Conservation (phyloP, 2,113 vertebrate species). For the Glareola pratincola region DNA sequence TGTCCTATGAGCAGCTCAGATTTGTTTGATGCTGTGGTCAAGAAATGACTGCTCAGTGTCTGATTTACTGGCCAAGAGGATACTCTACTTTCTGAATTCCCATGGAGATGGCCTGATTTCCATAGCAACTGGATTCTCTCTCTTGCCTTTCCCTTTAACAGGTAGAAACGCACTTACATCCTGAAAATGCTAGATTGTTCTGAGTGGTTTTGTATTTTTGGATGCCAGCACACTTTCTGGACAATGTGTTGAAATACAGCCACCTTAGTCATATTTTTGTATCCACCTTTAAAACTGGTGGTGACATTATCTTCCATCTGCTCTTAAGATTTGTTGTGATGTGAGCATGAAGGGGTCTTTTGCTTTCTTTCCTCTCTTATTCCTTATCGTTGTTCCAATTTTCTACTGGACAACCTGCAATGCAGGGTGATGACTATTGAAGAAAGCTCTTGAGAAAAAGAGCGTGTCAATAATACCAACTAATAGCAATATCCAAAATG, state of each 20-base stretch:
- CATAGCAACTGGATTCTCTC: conserved; percentile 68
- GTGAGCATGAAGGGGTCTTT: background rate
- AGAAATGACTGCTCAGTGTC: conserved; percentile 23
- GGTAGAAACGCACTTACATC: conserved; percentile 38
- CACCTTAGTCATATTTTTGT: background rate
- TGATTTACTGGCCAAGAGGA: conserved; percentile 60
- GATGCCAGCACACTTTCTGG: background rate
- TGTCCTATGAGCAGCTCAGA: background rate
- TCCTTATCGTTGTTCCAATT: background rate
- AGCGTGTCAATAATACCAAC: background rate
- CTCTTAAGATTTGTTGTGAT: background rate
- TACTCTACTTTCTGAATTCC: conserved; percentile 63
- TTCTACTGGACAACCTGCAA: background rate
- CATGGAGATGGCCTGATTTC: conserved; percentile 70
- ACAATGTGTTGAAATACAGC: background rate
- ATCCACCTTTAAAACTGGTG: background rate
- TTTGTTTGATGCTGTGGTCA: conserved; percentile 17
- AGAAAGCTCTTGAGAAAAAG: background rate
- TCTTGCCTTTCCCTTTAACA: conserved; percentile 54
- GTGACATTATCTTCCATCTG: background rate
- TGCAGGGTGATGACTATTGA: background rate
- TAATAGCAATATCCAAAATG: background rate
- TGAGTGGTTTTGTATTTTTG: background rate
- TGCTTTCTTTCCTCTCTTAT: background rate
- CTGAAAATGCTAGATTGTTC: conserved; percentile 14